Percentiles rank a stretch among this genome's conserved stretches.
These are phyloP conservation scores for Emys orbicularis DNA, from an alignment of 2,797 vertebrate genomes.

Conservation along the genomic window DNA sequence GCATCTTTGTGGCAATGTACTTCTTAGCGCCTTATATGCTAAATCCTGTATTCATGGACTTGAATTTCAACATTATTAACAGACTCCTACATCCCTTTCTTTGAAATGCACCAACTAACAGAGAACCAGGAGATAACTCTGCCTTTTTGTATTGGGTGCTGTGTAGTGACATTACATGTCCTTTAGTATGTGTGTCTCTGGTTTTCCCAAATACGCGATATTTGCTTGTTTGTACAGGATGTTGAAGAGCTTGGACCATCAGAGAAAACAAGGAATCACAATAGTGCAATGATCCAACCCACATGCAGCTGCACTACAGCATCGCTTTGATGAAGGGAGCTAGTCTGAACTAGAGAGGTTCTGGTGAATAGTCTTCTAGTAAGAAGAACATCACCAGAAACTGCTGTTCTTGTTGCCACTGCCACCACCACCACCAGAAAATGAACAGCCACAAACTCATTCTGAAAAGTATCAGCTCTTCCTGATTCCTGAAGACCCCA, in stretches of 20 bases:
- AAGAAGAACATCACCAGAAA: background rate
- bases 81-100: background rate
- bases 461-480: background rate
- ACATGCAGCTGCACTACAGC: rapidly evolving
- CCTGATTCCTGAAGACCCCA: background rate
- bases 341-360: background rate
- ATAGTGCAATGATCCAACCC: background rate
- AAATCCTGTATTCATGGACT: background rate
- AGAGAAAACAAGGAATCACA: background rate
- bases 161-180: rapidly evolving
- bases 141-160: background rate
- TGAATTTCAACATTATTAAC: background rate
- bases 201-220: background rate
- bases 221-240: background rate
- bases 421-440: background rate
- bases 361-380: background rate
- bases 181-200: background rate
- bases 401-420: background rate
- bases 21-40: background rate
- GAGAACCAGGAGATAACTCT: background rate
- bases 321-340: background rate
- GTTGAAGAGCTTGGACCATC: background rate
- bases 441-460: background rate
- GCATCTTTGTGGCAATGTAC: rapidly evolving
- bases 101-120: rapidly evolving